These are phyloP conservation scores for Mantis religiosa DNA, from an alignment of 2,888 invertebrate genomes.

Conservation along the genomic window DNA sequence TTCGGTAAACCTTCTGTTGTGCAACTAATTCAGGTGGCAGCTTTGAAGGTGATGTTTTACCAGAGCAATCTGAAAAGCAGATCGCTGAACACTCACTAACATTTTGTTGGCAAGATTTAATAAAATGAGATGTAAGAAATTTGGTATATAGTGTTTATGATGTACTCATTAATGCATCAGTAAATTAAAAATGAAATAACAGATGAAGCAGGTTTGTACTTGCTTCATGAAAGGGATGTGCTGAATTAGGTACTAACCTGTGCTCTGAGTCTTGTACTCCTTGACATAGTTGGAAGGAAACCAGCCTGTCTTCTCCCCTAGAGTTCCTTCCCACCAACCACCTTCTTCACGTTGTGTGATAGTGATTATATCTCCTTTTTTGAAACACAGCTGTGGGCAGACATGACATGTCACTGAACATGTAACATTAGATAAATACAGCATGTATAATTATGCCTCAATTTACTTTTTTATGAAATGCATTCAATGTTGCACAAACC, in stretches of 20 bases:
- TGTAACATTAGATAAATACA: background rate
- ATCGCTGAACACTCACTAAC: background rate
- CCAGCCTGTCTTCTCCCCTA: slow-evolving; percentile 94
- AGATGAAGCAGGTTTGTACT: too few species aligned
- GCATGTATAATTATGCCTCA: too few species aligned
- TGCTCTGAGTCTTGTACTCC: slow-evolving; percentile 66
- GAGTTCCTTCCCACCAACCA: slow-evolving; percentile 99
- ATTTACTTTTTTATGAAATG: too few species aligned
- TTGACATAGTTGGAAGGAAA: slow-evolving; percentile 97
- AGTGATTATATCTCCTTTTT: slow-evolving; percentile 93
- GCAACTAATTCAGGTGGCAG: slow-evolving; percentile 35
- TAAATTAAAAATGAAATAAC: too few species aligned
- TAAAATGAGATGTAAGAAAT: too few species aligned
- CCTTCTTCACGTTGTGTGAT: slow-evolving; percentile 94
- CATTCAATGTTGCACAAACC: too few species aligned
- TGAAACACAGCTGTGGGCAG: slow-evolving; percentile 74
- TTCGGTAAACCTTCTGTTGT: slow-evolving; percentile 70
- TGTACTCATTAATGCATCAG: too few species aligned
- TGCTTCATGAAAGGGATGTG: background rate
- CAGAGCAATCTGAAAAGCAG: background rate
- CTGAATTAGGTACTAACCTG: slow-evolving; percentile 39
- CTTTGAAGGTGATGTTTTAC: slow-evolving; percentile 23
- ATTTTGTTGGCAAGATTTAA: background rate
- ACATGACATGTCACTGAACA: background rate
- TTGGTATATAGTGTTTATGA: too few species aligned